Evolutionary conservation across 2,888 invertebrate species (phyloP).

Genomic region (Orchesella flavescens): DNA sequence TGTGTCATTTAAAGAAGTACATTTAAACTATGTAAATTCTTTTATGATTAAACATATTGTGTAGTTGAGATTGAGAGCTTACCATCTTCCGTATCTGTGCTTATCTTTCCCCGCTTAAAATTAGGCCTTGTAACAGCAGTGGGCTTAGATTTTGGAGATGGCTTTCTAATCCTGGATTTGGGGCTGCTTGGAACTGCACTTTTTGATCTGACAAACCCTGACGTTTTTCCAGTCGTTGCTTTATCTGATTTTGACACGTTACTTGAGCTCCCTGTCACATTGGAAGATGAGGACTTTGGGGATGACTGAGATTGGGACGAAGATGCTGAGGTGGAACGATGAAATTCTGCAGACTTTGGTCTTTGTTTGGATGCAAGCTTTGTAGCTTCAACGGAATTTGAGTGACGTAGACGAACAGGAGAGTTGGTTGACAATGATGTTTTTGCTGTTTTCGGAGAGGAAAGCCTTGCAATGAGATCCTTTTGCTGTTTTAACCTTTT

Average conservation of each 20-base stretch:
- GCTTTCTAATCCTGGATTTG: neutral
- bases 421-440: neutral
- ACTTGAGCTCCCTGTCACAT: neutral
- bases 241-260: slow-evolving; percentile 11
- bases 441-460: slow-evolving; percentile 31
- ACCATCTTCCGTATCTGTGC: no score
- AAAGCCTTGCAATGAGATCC: slow-evolving; percentile 34
- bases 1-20: no score
- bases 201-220: slow-evolving; percentile 46
- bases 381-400: neutral
- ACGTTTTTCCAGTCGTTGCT: slow-evolving; percentile 31
- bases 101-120: slow-evolving; percentile 24
- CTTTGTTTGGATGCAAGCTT: slow-evolving; percentile 19
- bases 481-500: slow-evolving; percentile 18
- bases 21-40: no score
- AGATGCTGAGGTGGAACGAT: slow-evolving; percentile 8
- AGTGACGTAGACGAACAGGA: slow-evolving; percentile 25
- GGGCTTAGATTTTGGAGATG: slow-evolving; percentile 24
- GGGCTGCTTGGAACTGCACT: slow-evolving; percentile 30
- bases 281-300: neutral
- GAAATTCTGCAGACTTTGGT: slow-evolving; percentile 45
- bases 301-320: neutral
- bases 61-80: no score
- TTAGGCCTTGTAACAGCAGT: slow-evolving; percentile 41
- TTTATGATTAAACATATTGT: no score